Evolutionary conservation across 2,888 invertebrate genomes (phyloP), one percentile per base, ranked within the genome.

Genomic region (Fragum sueziense): DNA sequence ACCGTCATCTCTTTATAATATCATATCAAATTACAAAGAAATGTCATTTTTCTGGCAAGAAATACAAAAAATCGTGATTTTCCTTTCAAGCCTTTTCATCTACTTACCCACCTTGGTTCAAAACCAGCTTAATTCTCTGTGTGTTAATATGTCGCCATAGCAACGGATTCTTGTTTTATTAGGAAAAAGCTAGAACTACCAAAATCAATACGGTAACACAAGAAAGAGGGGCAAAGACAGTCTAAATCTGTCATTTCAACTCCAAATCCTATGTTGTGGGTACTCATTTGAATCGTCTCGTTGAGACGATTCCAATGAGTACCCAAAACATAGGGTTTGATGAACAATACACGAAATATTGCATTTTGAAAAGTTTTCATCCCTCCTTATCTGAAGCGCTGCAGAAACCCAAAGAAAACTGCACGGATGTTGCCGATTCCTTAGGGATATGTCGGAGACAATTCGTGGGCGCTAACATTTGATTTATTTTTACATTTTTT

Each of bases 141-240:
- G 62, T 62, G 62, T 62, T 62, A 62, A 62, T 62, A 62, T 33
- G 62, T 62, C 34, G 34, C 34, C 34, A 62, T 62, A 34, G 62
- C 34, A 62, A 62, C 62, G 62, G 34, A 6, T 62, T 62, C 62
- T 62, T 62, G 62, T 62, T 34, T 34, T 62, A 62, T 34, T 62
- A 62, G 34, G n/a, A 29, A n/a, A 62, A 62, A 29, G 34, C 34
- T 62, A 34, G n/a, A 9, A 34, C 34, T 29, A 14, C 29, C 62
- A 33, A n/a, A 62, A 62, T 62, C 62, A 29, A 62, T 62, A 62
- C 52, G 7, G 14, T n/a, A 47, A n/a, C n/a, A n/a, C n/a, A n/a
- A n/a, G n/a, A n/a, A n/a, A n/a, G n/a, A n/a, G n/a, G n/a, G n/a
- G n/a, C n/a, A n/a, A n/a, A n/a, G n/a, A n/a, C n/a, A n/a, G n/a